These are phyloP conservation scores for Aphelocoma californica DNA, from an alignment of 2,797 vertebrate genomes.

Conservation along the genomic window DNA sequence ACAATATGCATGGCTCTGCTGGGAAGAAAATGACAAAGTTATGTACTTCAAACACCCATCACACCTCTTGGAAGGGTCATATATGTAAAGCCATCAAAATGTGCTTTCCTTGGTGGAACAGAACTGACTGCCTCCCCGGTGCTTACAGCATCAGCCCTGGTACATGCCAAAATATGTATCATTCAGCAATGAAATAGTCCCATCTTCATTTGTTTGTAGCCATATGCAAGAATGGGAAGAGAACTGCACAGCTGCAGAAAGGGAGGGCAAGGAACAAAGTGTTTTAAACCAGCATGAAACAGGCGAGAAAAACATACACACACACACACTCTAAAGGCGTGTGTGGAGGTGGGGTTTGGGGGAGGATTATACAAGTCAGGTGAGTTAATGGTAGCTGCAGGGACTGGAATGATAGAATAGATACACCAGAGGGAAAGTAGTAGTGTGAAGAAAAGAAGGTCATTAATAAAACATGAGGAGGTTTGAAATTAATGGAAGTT, in stretches of 20 bases:
- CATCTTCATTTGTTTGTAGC: neutral
- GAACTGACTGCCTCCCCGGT: neutral
- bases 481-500: neutral
- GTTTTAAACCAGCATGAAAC: neutral
- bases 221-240: neutral
- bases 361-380: neutral
- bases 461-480: slow-evolving; percentile 26
- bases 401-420: neutral
- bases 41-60: neutral
- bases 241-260: neutral
- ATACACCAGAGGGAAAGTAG: neutral
- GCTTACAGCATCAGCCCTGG: neutral
- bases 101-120: neutral
- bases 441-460: neutral
- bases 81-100: neutral
- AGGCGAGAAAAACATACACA: neutral
- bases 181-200: neutral
- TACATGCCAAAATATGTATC: neutral
- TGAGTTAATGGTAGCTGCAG: neutral
- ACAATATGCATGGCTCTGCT: neutral
- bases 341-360: neutral
- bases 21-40: neutral
- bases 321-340: accelerated
- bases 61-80: neutral
- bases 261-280: neutral